phyloP scores from a whole-genome alignment of 2,113 vertebrate species.

The Aegotheles bennettii region DNA sequence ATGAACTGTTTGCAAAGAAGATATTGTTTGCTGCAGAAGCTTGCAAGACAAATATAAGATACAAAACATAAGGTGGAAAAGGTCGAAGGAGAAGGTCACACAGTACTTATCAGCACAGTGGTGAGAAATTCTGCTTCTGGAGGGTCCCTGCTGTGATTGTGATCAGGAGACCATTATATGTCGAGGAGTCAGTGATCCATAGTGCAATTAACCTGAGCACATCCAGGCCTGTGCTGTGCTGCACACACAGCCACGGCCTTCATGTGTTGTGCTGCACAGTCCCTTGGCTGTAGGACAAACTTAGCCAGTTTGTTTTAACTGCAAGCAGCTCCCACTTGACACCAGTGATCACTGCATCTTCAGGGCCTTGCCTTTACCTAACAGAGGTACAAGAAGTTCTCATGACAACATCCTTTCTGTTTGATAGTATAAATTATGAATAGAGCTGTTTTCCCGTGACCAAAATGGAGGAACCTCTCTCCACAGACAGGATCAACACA shows the following conservation, averaged over 20 bases:
- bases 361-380: background rate
- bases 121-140: background rate
- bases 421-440: background rate
- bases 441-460: background rate
- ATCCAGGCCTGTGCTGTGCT: background rate
- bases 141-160: fast-evolving
- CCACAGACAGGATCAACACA: background rate
- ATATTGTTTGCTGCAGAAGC: background rate
- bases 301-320: background rate
- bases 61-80: background rate
- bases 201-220: background rate
- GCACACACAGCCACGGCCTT: too few relatives aligned
- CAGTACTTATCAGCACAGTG: background rate
- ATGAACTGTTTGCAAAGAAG: background rate
- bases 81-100: background rate
- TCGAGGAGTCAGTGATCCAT: background rate
- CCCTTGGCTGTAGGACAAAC: background rate
- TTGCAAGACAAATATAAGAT: background rate
- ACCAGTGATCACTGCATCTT: too few relatives aligned
- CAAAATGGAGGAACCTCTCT: background rate
- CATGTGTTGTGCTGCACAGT: background rate
- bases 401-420: too few relatives aligned
- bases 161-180: background rate
- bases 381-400: background rate
- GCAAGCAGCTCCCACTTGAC: background rate